Evolutionary conservation across 2,113 vertebrate genomes (phyloP).

Genomic region (Panthera leo): DNA sequence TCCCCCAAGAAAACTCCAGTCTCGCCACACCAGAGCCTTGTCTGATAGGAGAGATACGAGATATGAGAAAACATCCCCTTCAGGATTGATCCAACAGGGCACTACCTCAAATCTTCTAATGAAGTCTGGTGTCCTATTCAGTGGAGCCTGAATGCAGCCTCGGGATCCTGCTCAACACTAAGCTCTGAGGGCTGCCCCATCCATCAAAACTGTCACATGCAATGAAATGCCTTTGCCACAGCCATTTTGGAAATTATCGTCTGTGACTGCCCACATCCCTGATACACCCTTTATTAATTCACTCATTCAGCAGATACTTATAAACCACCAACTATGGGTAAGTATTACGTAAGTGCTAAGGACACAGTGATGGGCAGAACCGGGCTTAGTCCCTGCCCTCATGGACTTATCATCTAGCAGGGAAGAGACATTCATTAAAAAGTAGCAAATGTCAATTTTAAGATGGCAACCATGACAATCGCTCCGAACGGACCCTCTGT

Average conservation of each 20-base stretch:
- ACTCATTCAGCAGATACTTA: not conserved
- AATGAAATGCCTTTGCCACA: not conserved
- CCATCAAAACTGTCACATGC: not conserved
- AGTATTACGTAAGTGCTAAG: not conserved
- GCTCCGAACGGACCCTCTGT: not conserved
- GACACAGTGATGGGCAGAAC: not conserved
- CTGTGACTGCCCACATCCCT: not conserved
- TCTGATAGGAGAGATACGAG: not conserved
- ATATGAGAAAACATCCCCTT: not conserved
- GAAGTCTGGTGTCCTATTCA: not conserved
- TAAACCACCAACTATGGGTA: not conserved
- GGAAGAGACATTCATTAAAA: not conserved
- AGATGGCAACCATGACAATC: not conserved
- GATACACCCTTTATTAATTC: not conserved
- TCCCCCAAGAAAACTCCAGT: not conserved
- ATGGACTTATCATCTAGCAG: no score
- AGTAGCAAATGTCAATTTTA: not conserved
- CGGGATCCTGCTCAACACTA: not conserved
- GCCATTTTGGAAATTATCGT: not conserved
- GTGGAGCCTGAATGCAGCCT: not conserved
- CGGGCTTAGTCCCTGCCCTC: not conserved
- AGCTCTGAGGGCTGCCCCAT: not conserved
- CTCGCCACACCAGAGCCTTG: not conserved
- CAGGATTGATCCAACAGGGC: not conserved
- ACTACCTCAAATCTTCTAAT: not conserved